Conservation (phyloP, 2,888 invertebrate genomes). For the Phaedon cochleariae region DNA sequence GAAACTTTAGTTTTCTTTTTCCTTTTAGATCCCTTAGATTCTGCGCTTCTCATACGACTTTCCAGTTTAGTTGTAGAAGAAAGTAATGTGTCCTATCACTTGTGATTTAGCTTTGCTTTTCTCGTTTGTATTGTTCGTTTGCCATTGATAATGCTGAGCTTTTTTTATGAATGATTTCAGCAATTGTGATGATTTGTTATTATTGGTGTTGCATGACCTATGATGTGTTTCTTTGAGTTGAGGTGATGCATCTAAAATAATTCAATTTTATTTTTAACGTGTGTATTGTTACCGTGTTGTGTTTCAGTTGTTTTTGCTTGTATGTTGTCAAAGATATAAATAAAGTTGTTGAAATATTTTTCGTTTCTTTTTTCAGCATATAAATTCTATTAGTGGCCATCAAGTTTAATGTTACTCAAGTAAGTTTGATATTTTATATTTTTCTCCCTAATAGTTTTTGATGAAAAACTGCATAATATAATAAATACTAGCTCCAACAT, state of each 20-base stretch:
- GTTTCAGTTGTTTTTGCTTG: not conserved
- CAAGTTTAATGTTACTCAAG: constrained; percentile 37
- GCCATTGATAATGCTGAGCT: not conserved
- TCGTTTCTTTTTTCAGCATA: constrained; percentile 45
- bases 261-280: not conserved
- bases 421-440: constrained; percentile 6
- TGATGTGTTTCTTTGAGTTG: constrained; percentile 1
- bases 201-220: not conserved
- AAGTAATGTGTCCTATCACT: constrained; percentile 6
- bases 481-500: too few relatives aligned
- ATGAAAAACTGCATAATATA: too few relatives aligned
- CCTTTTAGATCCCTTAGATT: constrained; percentile 14
- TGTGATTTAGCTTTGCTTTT: not conserved
- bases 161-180: not conserved
- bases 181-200: too few relatives aligned
- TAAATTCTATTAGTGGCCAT: constrained; percentile 51
- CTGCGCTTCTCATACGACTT: constrained; percentile 7
- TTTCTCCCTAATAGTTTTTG: too few relatives aligned
- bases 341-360: constrained; percentile 20
- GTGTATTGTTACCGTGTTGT: not conserved
- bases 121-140: not conserved
- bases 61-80: constrained; percentile 13
- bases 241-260: not conserved
- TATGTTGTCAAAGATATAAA: not conserved
- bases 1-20: constrained; percentile 18